Percentiles rank a stretch among this genome's conserved stretches.
phyloP scores from a whole-genome alignment of 2,797 vertebrate species.

The Epinephelus coioides region DNA sequence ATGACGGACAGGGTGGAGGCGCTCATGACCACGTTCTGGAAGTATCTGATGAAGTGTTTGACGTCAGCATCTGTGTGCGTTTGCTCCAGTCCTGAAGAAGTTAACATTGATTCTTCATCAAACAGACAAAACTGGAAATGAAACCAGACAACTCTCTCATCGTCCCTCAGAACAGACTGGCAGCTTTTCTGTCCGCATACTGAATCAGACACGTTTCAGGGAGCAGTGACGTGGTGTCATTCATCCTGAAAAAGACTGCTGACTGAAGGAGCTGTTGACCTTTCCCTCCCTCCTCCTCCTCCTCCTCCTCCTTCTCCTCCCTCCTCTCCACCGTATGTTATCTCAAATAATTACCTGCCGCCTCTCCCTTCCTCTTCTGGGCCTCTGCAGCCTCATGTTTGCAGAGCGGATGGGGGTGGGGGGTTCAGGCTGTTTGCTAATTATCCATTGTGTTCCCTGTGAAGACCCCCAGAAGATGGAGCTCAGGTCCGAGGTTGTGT shows the following conservation, averaged over 20 bases:
- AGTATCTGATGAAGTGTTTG: no score
- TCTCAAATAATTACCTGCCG: conserved; percentile 93
- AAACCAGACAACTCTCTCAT: conserved; percentile 49
- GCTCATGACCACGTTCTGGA: no score
- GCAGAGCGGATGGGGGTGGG: conserved; percentile 61
- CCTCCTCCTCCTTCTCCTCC: conserved; percentile 28
- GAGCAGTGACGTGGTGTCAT: conserved; percentile 85
- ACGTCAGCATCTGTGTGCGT: not conserved
- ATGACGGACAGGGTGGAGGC: no score
- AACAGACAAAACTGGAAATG: not conserved
- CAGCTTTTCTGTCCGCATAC: conserved; percentile 82
- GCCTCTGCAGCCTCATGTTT: conserved; percentile 88
- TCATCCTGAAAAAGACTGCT: conserved; percentile 89
- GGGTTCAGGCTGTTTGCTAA: conserved; percentile 76
- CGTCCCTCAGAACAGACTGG: conserved; percentile 82
- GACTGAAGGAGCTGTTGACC: conserved; percentile 90
- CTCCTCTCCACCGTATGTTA: conserved; percentile 86
- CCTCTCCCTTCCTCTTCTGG: conserved; percentile 84
- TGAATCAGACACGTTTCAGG: conserved; percentile 85
- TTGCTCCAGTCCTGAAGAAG: not conserved
- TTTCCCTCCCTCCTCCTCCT: conserved; percentile 77
- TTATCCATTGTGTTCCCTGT: conserved; percentile 93
- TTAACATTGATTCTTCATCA: conserved; percentile 78
- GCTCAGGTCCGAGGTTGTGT: conserved; percentile 81
- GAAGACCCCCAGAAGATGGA: conserved; percentile 74